A percentile compares a stretch with the other conserved stretches of the same genome.
Evolutionary conservation across 2,113 vertebrate species (phyloP).

Genomic region (Syrmaticus mikado): DNA sequence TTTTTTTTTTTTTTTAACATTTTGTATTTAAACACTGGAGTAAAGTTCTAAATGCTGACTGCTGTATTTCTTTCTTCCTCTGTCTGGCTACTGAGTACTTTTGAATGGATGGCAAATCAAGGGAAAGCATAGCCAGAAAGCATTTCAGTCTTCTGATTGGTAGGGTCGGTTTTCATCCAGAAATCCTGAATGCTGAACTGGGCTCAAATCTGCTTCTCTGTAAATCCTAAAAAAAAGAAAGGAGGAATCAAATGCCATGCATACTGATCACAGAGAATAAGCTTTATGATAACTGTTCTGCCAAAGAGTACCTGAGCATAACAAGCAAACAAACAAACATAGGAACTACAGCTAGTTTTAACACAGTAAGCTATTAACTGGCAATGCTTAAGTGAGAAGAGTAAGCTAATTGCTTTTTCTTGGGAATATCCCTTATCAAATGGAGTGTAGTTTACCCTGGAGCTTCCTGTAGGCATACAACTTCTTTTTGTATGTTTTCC

Average conservation of each 20-base stretch:
- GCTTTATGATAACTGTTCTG: neutral
- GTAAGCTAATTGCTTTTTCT: neutral
- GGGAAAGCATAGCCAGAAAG: neutral
- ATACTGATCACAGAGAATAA: constrained; percentile 6
- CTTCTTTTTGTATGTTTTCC: neutral
- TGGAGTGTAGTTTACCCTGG: neutral
- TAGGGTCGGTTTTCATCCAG: neutral
- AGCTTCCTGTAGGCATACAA: neutral
- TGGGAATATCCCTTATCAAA: neutral
- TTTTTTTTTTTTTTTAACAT: neutral
- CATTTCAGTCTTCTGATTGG: neutral
- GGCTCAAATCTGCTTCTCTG: neutral
- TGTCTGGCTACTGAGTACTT: neutral
- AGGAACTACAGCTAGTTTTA: neutral
- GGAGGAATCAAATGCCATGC: neutral
- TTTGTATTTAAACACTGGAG: neutral
- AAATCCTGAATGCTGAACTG: neutral
- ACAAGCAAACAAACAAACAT: neutral
- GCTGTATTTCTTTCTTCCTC: neutral
- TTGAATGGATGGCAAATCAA: neutral
- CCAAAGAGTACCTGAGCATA: neutral
- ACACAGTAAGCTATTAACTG: neutral
- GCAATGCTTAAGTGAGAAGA: neutral
- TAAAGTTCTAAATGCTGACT: neutral
- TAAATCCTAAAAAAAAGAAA: neutral